These are phyloP conservation scores for Coregonus sp. DNA, from an alignment of 2,797 vertebrate genomes.

Conservation along the genomic window DNA sequence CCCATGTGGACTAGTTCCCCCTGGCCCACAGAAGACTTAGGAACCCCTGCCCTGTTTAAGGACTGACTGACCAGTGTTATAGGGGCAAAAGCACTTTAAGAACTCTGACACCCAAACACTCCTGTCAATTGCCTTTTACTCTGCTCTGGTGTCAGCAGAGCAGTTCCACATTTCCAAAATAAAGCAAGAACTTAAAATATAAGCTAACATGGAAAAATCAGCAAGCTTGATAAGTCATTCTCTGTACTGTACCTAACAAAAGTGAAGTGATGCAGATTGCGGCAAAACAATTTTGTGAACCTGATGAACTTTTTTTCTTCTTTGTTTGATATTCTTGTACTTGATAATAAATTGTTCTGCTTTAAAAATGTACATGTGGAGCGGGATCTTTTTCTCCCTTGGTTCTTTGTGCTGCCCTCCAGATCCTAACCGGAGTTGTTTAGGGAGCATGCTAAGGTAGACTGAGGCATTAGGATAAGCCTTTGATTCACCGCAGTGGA, in stretches of 20 bases:
- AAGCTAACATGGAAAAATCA: conserved; percentile 52
- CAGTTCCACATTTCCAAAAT: conserved; percentile 59
- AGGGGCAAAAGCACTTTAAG: conserved; percentile 65
- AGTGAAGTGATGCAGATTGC: conserved; percentile 62
- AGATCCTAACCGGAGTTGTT: conserved; percentile 42
- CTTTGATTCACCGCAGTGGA: conserved; percentile 65
- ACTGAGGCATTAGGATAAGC: conserved; percentile 54
- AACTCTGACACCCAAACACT: conserved; percentile 44
- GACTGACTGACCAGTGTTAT: conserved; percentile 24
- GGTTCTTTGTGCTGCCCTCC: conserved; percentile 20
- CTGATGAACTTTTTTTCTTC: conserved; percentile 56
- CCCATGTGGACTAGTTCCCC: conserved; percentile 17
- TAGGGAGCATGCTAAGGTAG: conserved; percentile 35
- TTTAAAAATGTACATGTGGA: conserved; percentile 64
- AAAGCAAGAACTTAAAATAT: conserved; percentile 48
- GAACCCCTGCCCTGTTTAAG: conserved; percentile 42
- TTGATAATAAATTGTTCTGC: conserved; percentile 83
- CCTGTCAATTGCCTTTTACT: conserved; percentile 49
- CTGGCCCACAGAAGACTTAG: not conserved
- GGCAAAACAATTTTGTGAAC: conserved; percentile 67
- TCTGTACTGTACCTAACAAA: conserved; percentile 55
- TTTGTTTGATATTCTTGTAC: conserved; percentile 84
- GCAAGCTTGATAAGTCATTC: conserved; percentile 65
- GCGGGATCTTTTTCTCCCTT: conserved; percentile 40
- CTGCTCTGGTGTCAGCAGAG: conserved; percentile 58